Conservation (phyloP, 2,888 invertebrate genomes). For the Tinea semifulvella region DNA sequence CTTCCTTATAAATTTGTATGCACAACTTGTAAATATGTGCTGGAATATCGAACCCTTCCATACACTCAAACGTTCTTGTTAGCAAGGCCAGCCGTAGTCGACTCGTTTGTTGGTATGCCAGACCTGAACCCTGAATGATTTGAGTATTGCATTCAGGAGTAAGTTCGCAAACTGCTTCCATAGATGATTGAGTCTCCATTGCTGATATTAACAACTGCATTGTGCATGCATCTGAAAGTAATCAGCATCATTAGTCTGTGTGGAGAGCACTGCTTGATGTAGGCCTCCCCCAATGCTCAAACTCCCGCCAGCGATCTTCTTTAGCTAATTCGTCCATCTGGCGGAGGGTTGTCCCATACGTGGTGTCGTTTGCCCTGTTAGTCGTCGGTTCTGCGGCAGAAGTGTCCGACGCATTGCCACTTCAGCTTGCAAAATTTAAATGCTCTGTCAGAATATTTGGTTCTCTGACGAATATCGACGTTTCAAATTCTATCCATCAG, state of each 20-base stretch:
- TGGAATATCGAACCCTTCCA: conserved; percentile 44
- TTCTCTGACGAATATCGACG: too few relatives aligned
- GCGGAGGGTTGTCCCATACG: too few relatives aligned
- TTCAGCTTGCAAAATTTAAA: too few relatives aligned
- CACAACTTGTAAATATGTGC: conserved; percentile 56
- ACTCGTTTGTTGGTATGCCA: conserved; percentile 54
- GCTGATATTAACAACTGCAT: conserved; percentile 57
- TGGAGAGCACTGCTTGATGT: not conserved
- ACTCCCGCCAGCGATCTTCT: too few relatives aligned
- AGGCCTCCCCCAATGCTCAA: too few relatives aligned
- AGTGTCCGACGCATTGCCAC: too few relatives aligned
- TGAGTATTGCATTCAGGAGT: conserved; percentile 46
- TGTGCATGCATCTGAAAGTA: conserved; percentile 49
- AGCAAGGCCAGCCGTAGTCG: conserved; percentile 41
- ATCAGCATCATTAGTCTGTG: not conserved
- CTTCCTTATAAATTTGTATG: conserved; percentile 54
- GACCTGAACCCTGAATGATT: conserved; percentile 45
- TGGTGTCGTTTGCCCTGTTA: too few relatives aligned
- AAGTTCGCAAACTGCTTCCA: conserved; percentile 46
- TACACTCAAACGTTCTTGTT: conserved; percentile 47
- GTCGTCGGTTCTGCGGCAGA: too few relatives aligned
- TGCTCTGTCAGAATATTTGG: too few relatives aligned
- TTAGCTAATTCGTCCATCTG: too few relatives aligned
- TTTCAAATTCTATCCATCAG: too few relatives aligned
- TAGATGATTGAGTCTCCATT: conserved; percentile 51